These are phyloP conservation scores for Meandrusa payeni DNA, from an alignment of 2,888 invertebrate genomes.

Conservation along the genomic window DNA sequence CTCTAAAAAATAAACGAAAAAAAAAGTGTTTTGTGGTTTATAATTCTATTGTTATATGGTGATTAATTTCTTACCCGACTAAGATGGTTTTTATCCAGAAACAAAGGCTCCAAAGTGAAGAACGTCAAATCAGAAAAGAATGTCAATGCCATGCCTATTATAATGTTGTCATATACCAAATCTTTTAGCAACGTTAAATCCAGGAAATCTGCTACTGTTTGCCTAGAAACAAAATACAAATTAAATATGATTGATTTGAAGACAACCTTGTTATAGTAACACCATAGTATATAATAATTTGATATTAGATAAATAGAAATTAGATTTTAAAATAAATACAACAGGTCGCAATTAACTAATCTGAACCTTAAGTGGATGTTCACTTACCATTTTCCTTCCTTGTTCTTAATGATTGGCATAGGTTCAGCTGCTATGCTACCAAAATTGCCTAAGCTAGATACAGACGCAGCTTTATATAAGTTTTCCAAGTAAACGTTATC, in stretches of 20 bases:
- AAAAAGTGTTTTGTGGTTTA: no score
- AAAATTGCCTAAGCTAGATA: slow-evolving; percentile 70
- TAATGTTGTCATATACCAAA: slow-evolving; percentile 84
- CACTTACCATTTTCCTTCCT: slow-evolving; percentile 73
- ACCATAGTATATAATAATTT: no score
- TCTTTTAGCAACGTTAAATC: slow-evolving; percentile 83
- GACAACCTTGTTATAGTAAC: no score
- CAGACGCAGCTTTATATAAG: slow-evolving; percentile 69
- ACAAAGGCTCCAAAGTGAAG: slow-evolving; percentile 84
- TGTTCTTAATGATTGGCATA: slow-evolving; percentile 72
- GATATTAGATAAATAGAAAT: no score
- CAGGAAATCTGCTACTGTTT: slow-evolving; percentile 80
- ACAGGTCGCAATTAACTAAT: no score
- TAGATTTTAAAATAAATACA: no score
- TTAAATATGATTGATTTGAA: no score
- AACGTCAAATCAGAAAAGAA: slow-evolving; percentile 86
- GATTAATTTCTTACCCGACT: slow-evolving; percentile 51
- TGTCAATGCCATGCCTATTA: slow-evolving; percentile 84
- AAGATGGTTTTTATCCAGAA: slow-evolving; percentile 78
- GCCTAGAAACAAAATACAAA: slow-evolving; percentile 51
- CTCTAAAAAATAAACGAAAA: no score
- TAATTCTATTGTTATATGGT: no score
- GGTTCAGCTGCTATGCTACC: slow-evolving; percentile 66
- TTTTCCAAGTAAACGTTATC: slow-evolving; percentile 70
- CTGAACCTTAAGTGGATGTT: neutral